phyloP scores from a whole-genome alignment of 2,797 vertebrate genomes.

The Mus minutoides region DNA sequence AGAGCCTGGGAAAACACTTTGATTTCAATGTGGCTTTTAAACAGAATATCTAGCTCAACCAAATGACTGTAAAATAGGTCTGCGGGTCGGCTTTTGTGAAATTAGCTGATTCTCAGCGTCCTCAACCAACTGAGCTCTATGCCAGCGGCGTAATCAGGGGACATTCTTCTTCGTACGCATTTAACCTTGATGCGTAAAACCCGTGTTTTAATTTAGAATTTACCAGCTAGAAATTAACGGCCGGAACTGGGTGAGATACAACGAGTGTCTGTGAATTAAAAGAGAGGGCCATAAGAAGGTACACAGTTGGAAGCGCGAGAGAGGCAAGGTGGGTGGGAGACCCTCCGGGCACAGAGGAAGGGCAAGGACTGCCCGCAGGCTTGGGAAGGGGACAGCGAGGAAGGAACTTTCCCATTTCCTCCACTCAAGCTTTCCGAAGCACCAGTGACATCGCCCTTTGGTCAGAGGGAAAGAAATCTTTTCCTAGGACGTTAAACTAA shows the following conservation, averaged over 20 bases:
- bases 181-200: constrained; percentile 4
- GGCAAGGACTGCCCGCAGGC: not conserved
- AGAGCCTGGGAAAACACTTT: constrained; percentile 84
- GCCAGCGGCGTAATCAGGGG: not conserved
- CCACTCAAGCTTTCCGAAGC: not conserved
- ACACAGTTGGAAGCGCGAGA: not conserved
- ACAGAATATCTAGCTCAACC: constrained; percentile 50
- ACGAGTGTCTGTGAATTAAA: not conserved
- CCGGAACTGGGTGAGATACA: not conserved
- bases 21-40: constrained; percentile 61
- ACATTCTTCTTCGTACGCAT: not conserved
- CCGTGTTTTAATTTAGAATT: not conserved
- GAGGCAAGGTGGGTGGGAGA: not conserved
- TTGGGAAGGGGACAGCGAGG: not conserved
- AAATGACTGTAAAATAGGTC: not conserved
- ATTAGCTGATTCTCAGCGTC: not conserved
- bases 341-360: not conserved
- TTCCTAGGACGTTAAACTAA: not conserved
- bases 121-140: not conserved
- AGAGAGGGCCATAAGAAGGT: not conserved
- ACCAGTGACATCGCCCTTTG: not conserved
- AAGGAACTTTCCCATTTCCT: not conserved
- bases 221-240: not conserved
- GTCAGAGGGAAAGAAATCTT: not conserved
- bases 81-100: not conserved